phyloP scores from a whole-genome alignment of 2,113 vertebrate species.

The Platanista minor region DNA sequence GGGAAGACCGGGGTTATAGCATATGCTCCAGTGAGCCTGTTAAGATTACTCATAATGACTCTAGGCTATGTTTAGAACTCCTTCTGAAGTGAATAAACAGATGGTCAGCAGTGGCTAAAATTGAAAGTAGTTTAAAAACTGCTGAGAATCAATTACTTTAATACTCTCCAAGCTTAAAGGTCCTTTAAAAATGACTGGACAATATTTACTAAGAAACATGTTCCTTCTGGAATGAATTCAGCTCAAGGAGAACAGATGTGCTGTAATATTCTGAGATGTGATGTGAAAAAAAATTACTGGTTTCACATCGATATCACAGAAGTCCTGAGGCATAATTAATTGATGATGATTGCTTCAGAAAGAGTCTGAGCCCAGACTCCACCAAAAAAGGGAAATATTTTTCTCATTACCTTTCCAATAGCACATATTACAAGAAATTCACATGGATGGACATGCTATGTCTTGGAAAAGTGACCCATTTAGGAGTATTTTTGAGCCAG shows the following conservation, averaged over 20 bases:
- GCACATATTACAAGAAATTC: slow-evolving; percentile 29
- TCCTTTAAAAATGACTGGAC: slow-evolving; percentile 36
- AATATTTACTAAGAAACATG: slow-evolving; percentile 30
- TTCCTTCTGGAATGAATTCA: slow-evolving; percentile 47
- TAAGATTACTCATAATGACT: slow-evolving; percentile 65
- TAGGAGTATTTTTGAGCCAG: neutral
- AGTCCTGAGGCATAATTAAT: slow-evolving; percentile 57
- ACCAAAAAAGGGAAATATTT: slow-evolving; percentile 43
- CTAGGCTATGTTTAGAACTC: slow-evolving; percentile 64
- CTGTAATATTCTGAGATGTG: slow-evolving; percentile 4
- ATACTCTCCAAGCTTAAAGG: slow-evolving; percentile 11
- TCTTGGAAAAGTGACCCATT: slow-evolving; percentile 33
- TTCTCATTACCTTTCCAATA: slow-evolving; percentile 53
- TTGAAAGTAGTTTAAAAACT: slow-evolving; percentile 64
- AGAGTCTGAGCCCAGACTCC: slow-evolving; percentile 37
- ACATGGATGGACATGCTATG: neutral
- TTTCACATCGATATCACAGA: neutral
- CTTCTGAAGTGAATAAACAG: slow-evolving; percentile 65
- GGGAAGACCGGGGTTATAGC: neutral
- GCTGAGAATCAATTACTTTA: slow-evolving; percentile 56
- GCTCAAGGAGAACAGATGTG: slow-evolving; percentile 44
- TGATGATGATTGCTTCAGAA: slow-evolving; percentile 51
- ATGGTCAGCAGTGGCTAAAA: slow-evolving; percentile 63
- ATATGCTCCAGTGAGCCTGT: slow-evolving; percentile 47
- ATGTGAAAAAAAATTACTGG: slow-evolving; percentile 41